Base-by-base conservation (phyloP, 2,888 invertebrate genomes). In the Osmoderma eremita region DNA sequence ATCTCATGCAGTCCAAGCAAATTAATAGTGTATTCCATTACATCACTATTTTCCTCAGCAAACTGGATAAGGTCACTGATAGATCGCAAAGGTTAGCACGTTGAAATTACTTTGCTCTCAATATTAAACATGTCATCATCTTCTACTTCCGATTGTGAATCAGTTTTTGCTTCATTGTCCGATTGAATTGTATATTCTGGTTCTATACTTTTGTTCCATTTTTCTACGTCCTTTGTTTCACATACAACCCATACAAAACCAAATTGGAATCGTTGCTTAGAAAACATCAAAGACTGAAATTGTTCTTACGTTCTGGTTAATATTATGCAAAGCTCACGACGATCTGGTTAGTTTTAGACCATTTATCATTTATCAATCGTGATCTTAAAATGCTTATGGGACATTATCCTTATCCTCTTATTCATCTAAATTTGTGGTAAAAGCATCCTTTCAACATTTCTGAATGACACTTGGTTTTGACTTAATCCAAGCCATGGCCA, bases 11-110 rank as follows among this genome's bases (percentile, higher is more conserved):
- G n/a, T n/a, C n/a, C n/a, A n/a, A n/a, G n/a, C n/a, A n/a, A n/a
- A n/a, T n/a, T n/a, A n/a, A n/a, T n/a, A n/a, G n/a, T 42, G n/a
- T 42, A 42, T 42, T 42, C 42, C 42, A 42, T 4, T 42, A 42
- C 42, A 42, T 42, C 8, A 13, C 42, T 13, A 13, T 42, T 42
- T 42, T 42, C 13, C n/a, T 42, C 3, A n/a, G 13, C 42, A n/a
- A 6, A 42, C n/a, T 42, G 42, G 13, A 42, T 42, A 42, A 42
- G 3, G 42, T 42, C 42, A 13, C n/a, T 42, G n/a, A 42, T 42
- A 13, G 42, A 42, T 42, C 42, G 3, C 13, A 42, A 42, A 42
- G 42, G 10, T 42, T 42, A 13, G 42, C 42, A 6, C n/a, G 42
- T 42, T 42, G 42, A 42, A 42, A 42, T 42, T 12, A 42, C 3